Conservation (phyloP, 2,113 vertebrate species). For the Marmota flaviventris region DNA sequence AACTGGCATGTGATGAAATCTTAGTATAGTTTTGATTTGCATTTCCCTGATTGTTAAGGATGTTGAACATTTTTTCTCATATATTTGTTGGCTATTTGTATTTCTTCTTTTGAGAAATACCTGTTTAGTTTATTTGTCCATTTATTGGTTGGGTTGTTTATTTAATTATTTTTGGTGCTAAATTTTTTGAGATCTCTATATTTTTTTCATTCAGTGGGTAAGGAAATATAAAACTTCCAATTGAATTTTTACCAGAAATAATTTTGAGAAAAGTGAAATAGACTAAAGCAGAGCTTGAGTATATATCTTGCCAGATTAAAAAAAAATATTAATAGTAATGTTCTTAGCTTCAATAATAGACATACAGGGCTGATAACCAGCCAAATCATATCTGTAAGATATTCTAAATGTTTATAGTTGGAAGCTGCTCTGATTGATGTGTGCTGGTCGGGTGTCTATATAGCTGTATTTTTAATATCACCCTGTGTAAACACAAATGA, state of each 20-base stretch:
- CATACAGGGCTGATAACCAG: background rate
- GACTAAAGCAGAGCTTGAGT: background rate
- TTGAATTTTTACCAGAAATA: background rate
- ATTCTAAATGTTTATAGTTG: background rate
- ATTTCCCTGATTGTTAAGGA: no score
- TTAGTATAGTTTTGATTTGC: no score
- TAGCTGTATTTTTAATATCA: background rate
- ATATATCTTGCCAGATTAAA: background rate
- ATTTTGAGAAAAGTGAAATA: background rate
- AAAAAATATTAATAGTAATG: background rate
- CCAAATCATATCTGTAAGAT: background rate
- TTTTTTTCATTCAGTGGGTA: conserved; percentile 2
- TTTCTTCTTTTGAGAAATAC: no score
- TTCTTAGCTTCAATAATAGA: background rate
- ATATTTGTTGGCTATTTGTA: no score
- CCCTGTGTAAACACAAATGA: background rate
- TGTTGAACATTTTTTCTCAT: no score
- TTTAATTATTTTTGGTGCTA: no score
- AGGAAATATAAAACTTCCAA: background rate
- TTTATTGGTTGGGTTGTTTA: no score
- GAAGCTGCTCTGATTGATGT: background rate
- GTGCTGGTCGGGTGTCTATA: background rate
- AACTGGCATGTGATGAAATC: no score
- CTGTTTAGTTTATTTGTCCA: no score
- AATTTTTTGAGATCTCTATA: background rate